Conservation (phyloP, 2,113 vertebrate genomes). For the Callionymus lyra region DNA sequence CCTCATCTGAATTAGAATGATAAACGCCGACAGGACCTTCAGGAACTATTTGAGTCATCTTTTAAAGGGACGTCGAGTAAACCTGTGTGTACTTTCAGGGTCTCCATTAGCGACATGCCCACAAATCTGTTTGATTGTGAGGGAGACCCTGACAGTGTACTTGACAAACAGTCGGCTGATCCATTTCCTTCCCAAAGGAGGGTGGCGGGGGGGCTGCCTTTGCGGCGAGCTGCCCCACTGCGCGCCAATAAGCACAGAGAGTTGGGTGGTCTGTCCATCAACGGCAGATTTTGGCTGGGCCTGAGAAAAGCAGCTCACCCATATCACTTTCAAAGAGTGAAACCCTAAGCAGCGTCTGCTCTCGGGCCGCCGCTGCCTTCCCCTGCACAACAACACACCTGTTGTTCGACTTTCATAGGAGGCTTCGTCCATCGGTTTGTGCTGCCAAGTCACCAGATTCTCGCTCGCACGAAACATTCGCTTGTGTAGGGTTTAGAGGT, state of each 20-base stretch:
- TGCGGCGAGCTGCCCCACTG: slow-evolving; percentile 52
- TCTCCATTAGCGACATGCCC: slow-evolving; percentile 35
- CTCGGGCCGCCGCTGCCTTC: slow-evolving; percentile 47
- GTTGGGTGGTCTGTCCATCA: slow-evolving; percentile 76
- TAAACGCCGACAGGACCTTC: too few species aligned
- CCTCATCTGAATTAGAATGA: too few species aligned
- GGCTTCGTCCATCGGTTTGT: slow-evolving; percentile 62
- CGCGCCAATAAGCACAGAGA: slow-evolving; percentile 55
- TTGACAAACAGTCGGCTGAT: slow-evolving; percentile 56
- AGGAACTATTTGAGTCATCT: too few species aligned
- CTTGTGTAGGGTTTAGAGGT: too few species aligned
- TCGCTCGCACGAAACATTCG: slow-evolving; percentile 4
- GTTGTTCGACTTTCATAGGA: slow-evolving; percentile 64
- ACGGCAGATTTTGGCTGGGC: slow-evolving; percentile 66
- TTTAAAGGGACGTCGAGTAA: too few species aligned
- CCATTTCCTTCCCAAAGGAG: slow-evolving; percentile 61
- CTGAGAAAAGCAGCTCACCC: slow-evolving; percentile 70
- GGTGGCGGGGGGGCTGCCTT: slow-evolving; percentile 50
- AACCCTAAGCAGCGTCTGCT: slow-evolving; percentile 57
- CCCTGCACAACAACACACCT: slow-evolving; percentile 67
- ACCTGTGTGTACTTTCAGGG: slow-evolving; percentile 31
- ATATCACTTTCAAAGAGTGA: slow-evolving; percentile 74
- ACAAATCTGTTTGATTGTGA: slow-evolving; percentile 42
- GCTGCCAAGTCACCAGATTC: slow-evolving; percentile 40
- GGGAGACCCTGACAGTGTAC: slow-evolving; percentile 49